These are phyloP conservation scores for Glareola pratincola DNA, from an alignment of 2,113 vertebrate species.

Conservation along the genomic window DNA sequence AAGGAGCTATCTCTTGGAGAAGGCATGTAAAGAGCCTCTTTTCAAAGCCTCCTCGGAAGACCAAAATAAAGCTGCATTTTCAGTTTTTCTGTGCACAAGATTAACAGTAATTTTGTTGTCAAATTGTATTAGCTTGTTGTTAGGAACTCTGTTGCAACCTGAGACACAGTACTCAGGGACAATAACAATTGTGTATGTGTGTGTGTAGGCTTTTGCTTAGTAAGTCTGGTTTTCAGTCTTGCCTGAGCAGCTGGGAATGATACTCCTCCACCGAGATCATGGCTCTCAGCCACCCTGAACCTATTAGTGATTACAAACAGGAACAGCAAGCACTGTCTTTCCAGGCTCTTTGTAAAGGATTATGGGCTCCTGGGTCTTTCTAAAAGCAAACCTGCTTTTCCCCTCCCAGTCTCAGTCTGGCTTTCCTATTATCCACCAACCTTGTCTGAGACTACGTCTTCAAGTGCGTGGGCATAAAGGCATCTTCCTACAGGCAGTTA, in stretches of 20 bases:
- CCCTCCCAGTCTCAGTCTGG: not conserved
- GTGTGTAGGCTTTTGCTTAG: not conserved
- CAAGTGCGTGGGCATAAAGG: not conserved
- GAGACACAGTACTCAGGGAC: not conserved
- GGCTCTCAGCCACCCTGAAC: not conserved
- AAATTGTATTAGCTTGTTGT: not conserved
- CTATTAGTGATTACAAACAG: not conserved
- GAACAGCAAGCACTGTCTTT: not conserved
- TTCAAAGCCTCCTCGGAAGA: not conserved
- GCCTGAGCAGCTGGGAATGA: not conserved
- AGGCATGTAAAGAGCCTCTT: not conserved
- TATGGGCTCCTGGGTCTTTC: not conserved
- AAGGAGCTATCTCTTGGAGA: not conserved
- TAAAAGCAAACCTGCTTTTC: not conserved
- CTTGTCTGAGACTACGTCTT: not conserved
- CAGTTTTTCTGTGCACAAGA: not conserved
- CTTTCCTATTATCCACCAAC: not conserved
- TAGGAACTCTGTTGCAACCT: not conserved
- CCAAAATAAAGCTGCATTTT: not conserved
- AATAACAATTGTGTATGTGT: not conserved
- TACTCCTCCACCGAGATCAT: accelerated
- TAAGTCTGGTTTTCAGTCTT: not conserved
- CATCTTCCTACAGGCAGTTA: not conserved
- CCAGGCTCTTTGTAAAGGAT: not conserved
- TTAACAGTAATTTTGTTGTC: not conserved